These are phyloP conservation scores for Dasypus novemcinctus DNA, from an alignment of 2,113 vertebrate species.

Conservation along the genomic window DNA sequence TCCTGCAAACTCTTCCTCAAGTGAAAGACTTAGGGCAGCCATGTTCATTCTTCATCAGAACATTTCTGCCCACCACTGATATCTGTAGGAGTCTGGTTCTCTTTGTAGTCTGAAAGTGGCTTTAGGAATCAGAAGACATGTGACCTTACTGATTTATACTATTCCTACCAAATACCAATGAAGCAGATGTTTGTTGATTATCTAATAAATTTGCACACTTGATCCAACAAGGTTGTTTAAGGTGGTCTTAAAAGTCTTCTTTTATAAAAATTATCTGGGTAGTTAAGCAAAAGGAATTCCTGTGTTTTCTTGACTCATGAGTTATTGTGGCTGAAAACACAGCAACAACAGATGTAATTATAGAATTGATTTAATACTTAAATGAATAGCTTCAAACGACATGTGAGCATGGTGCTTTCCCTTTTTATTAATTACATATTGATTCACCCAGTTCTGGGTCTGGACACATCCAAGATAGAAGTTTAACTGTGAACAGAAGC, in stretches of 20 bases:
- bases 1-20: background rate
- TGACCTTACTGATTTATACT: background rate
- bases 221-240: background rate
- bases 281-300: constrained; percentile 28
- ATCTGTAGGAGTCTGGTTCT: background rate
- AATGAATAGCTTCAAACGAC: constrained; percentile 14
- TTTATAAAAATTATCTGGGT: constrained; percentile 40
- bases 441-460: constrained; percentile 12
- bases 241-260: background rate
- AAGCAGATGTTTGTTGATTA: constrained; percentile 8
- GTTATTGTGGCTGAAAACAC: constrained; percentile 18
- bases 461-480: constrained; percentile 17
- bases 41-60: background rate
- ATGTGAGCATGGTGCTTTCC: background rate
- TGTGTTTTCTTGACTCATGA: constrained; percentile 27
- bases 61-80: background rate
- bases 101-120: background rate
- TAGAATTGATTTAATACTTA: constrained; percentile 54
- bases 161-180: constrained; percentile 26
- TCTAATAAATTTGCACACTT: background rate
- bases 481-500: background rate
- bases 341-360: constrained; percentile 27
- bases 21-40: background rate
- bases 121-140: background rate
- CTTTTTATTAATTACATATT: constrained; percentile 26